A percentile compares a stretch with the other conserved stretches of the same genome.
Conservation (phyloP, 1,140 invertebrate genomes). For the Drosophila oshimai region DNA sequence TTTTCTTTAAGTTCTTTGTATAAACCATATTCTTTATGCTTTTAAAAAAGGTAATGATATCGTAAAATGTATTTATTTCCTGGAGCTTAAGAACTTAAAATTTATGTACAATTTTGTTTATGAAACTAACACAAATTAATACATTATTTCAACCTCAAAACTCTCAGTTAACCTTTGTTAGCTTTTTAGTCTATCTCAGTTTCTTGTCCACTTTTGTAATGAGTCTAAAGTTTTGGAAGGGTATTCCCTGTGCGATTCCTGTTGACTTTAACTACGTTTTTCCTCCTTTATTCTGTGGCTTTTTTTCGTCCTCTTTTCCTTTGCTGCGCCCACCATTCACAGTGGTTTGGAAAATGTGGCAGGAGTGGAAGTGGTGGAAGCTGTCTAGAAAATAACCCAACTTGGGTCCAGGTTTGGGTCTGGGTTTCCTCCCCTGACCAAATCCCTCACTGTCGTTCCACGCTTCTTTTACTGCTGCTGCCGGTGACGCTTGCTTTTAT, state of each 20-base stretch:
- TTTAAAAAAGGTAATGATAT: too few species aligned
- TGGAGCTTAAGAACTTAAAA: too few species aligned
- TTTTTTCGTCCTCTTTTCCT: slow-evolving; percentile 18
- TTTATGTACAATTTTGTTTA: too few species aligned
- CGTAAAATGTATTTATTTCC: neutral
- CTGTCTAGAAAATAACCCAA: slow-evolving; percentile 32
- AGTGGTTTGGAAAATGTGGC: neutral
- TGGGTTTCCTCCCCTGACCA: slow-evolving; percentile 24
- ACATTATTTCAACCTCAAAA: neutral
- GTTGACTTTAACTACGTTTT: neutral
- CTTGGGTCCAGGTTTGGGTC: slow-evolving; percentile 16
- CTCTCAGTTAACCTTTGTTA: neutral
- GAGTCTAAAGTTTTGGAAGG: neutral
- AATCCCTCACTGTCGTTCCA: neutral
- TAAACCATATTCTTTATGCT: neutral
- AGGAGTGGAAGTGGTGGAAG: neutral
- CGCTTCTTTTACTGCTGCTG: slow-evolving; percentile 30
- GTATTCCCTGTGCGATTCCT: slow-evolving; percentile 5
- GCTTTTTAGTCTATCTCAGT: neutral
- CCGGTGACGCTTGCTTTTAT: slow-evolving; percentile 40
- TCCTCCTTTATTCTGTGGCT: slow-evolving; percentile 1
- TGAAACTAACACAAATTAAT: too few species aligned
- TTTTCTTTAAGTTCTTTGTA: neutral
- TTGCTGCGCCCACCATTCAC: neutral
- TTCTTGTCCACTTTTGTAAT: neutral